These are phyloP conservation scores for Oryzias javanicus DNA, from an alignment of 2,113 vertebrate species.

Conservation along the genomic window DNA sequence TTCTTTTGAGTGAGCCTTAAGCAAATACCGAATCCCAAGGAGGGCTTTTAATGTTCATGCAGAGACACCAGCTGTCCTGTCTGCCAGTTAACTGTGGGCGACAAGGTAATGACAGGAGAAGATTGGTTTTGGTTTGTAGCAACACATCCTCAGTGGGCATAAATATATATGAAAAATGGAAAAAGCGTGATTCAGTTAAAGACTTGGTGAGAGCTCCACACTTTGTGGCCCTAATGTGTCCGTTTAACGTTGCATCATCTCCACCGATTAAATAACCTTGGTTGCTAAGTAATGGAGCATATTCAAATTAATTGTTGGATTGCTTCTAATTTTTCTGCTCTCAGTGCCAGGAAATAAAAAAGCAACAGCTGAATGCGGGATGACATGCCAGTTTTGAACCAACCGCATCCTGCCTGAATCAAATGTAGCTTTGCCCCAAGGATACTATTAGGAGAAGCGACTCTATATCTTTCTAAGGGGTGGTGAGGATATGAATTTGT, in stretches of 20 bases:
- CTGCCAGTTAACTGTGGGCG: constrained; percentile 1
- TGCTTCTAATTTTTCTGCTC: background rate
- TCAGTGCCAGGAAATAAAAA: too few species aligned
- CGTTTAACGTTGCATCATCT: background rate
- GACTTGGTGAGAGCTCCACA: background rate
- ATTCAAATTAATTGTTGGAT: background rate
- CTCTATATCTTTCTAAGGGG: constrained; percentile 44
- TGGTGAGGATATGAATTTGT: constrained; percentile 60
- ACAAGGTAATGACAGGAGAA: too few species aligned
- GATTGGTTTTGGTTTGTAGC: too few species aligned
- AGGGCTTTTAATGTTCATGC: constrained; percentile 19
- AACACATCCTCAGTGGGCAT: too few species aligned
- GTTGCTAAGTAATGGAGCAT: background rate
- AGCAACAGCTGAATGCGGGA: background rate
- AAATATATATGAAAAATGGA: background rate
- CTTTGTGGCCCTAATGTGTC: too few species aligned
- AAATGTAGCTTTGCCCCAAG: background rate
- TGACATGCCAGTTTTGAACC: constrained; percentile 4
- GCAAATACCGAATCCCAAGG: constrained; percentile 1
- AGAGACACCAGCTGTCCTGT: constrained; percentile 39
- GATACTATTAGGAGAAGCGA: constrained; percentile 34
- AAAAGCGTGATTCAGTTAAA: background rate
- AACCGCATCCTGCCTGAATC: background rate
- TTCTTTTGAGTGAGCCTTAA: constrained; percentile 36
- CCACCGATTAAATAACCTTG: background rate